Evolutionary conservation across 2,113 vertebrate species (phyloP).

Genomic region (Pipra filicauda): DNA sequence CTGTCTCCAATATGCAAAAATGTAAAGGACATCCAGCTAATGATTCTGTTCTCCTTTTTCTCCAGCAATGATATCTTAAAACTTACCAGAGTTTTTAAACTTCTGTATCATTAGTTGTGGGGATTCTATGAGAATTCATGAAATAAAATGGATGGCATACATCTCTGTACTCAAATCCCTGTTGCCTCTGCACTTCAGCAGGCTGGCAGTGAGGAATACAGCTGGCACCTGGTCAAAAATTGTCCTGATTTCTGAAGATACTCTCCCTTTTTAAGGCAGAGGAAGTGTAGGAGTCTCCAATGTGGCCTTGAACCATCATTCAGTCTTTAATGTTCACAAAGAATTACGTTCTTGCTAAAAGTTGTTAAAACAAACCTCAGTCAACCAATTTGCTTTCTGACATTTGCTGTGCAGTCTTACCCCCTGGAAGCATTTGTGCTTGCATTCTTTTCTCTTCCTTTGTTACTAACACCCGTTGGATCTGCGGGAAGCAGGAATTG

Average conservation of each 20-base stretch:
- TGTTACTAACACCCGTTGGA: not conserved
- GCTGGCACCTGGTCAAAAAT: not conserved
- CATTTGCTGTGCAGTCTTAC: not conserved
- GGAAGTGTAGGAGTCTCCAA: not conserved
- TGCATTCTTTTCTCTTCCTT: not conserved
- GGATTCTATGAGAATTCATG: not conserved
- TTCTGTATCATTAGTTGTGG: not conserved
- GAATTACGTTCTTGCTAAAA: not conserved
- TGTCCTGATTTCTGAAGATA: not conserved
- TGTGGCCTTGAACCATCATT: not conserved
- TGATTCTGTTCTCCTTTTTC: not conserved
- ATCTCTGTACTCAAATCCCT: not conserved
- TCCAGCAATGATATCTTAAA: not conserved
- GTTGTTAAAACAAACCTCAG: not conserved
- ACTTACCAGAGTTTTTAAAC: not conserved
- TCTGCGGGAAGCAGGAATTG: not conserved
- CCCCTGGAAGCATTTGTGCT: not conserved
- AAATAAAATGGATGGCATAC: not conserved
- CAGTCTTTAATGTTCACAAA: not conserved
- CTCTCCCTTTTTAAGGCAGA: not conserved
- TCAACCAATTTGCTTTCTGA: not conserved
- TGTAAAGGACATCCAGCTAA: not conserved
- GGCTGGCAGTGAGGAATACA: not conserved
- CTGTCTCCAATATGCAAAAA: not conserved
- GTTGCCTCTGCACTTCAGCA: not conserved